Percentiles rank a stretch among this genome's conserved stretches.
Conservation (phyloP, 2,797 vertebrate species). For the Bovichtus diacanthus region DNA sequence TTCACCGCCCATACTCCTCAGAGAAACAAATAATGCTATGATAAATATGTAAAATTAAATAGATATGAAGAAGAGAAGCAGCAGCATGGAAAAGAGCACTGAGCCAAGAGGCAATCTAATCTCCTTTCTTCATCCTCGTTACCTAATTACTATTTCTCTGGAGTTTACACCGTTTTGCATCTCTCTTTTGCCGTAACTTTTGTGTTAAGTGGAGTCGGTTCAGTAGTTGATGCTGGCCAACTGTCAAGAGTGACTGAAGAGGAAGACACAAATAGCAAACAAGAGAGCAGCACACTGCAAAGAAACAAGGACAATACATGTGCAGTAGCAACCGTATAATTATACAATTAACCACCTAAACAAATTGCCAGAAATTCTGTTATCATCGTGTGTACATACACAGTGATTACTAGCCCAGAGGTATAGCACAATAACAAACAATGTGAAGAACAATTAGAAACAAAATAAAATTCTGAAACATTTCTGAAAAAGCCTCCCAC, state of each 20-base stretch:
- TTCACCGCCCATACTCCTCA: slow-evolving; percentile 73
- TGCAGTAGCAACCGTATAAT: slow-evolving; percentile 57
- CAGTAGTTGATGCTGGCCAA: slow-evolving; percentile 55
- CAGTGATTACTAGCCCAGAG: slow-evolving; percentile 52
- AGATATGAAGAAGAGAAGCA: slow-evolving; percentile 65
- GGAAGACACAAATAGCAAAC: slow-evolving; percentile 72
- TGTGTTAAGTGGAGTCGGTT: slow-evolving; percentile 41
- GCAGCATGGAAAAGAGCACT: slow-evolving; percentile 47
- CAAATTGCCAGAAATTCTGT: slow-evolving; percentile 61
- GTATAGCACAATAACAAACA: slow-evolving; percentile 53
- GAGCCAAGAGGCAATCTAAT: slow-evolving; percentile 58
- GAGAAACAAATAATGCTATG: slow-evolving; percentile 73
- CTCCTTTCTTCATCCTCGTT: slow-evolving; percentile 43
- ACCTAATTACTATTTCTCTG: slow-evolving; percentile 50
- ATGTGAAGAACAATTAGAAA: slow-evolving; percentile 59
- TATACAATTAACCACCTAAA: slow-evolving; percentile 76
- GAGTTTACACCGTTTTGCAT: slow-evolving; percentile 46
- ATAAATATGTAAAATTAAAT: slow-evolving; percentile 75
- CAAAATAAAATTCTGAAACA: slow-evolving; percentile 35
- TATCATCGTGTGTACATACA: slow-evolving; percentile 61
- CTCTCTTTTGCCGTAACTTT: slow-evolving; percentile 40
- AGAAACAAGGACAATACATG: slow-evolving; percentile 66
- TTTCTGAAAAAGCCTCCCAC: slow-evolving; percentile 42
- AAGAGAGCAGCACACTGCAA: slow-evolving; percentile 54
- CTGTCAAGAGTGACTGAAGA: slow-evolving; percentile 78